A percentile compares a stretch with the other conserved stretches of the same genome.
These are phyloP conservation scores for Xenentodon cancila DNA, from an alignment of 2,797 vertebrate genomes.

Conservation along the genomic window DNA sequence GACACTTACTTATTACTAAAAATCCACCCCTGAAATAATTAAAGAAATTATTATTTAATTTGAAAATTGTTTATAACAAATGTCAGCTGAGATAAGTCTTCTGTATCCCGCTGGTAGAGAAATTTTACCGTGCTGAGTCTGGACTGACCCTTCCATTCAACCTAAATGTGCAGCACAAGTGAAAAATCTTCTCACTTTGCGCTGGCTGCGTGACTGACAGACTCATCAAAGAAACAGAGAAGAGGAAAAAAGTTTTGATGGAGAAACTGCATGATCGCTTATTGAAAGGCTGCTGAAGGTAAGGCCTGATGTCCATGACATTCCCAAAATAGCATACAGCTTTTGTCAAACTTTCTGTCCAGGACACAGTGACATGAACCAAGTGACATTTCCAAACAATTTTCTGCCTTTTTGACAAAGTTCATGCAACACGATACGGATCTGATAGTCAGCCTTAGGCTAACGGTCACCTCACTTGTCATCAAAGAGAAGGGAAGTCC, in stretches of 20 bases:
- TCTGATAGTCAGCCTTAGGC: slow-evolving; percentile 59
- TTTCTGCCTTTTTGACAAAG: slow-evolving; percentile 67
- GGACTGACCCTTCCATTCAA: slow-evolving; percentile 13
- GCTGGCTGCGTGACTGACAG: slow-evolving; percentile 75
- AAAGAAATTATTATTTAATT: background rate
- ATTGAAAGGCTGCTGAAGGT: slow-evolving; percentile 66
- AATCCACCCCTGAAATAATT: too few species aligned
- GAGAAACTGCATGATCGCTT: slow-evolving; percentile 56
- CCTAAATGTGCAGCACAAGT: slow-evolving; percentile 17
- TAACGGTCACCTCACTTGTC: slow-evolving; percentile 63
- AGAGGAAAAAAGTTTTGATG: slow-evolving; percentile 52
- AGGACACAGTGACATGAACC: slow-evolving; percentile 40
- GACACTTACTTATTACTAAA: too few species aligned
- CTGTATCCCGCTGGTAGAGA: too few species aligned
- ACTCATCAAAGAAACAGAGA: slow-evolving; percentile 74
- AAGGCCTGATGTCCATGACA: slow-evolving; percentile 68
- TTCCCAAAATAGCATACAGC: slow-evolving; percentile 63
- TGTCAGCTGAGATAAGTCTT: background rate
- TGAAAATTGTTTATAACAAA: background rate
- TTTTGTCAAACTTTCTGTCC: slow-evolving; percentile 59
- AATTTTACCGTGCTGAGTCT: too few species aligned
- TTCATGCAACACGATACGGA: slow-evolving; percentile 71
- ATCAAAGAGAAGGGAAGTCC: slow-evolving; percentile 36
- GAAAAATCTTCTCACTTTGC: slow-evolving; percentile 36
- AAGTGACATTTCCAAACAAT: slow-evolving; percentile 83